Evolutionary conservation across 2,888 invertebrate genomes (phyloP).

Genomic region (Rotaria socialis): DNA sequence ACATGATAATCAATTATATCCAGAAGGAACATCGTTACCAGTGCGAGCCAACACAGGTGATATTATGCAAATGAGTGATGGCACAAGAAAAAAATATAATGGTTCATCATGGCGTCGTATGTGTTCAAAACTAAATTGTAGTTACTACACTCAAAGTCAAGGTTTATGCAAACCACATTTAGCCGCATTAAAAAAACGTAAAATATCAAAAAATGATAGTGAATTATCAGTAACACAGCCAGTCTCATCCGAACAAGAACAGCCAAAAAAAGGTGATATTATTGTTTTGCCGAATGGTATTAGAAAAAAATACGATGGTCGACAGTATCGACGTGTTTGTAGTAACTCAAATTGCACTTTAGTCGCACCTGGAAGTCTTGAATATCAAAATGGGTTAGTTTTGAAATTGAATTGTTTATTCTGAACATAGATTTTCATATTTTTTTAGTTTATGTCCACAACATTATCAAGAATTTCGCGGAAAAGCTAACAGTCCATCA

Average conservation of each 20-base stretch:
- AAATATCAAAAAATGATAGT: background rate
- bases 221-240: background rate
- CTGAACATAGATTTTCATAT: too few relatives aligned
- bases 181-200: background rate
- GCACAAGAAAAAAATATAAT: constrained; percentile 25
- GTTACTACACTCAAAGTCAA: constrained; percentile 20
- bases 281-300: constrained; percentile 6
- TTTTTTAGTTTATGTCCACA: background rate
- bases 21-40: background rate
- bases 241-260: background rate
- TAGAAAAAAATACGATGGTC: constrained; percentile 25
- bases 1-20: background rate
- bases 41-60: background rate
- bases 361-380: background rate
- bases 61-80: constrained; percentile 25
- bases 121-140: background rate
- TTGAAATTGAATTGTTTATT: too few relatives aligned
- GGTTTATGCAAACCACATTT: constrained; percentile 32
- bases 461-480: background rate
- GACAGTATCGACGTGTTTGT: constrained; percentile 26
- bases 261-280: constrained; percentile 25
- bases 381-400: constrained; percentile 17
- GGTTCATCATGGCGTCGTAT: constrained; percentile 3
- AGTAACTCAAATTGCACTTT: background rate
- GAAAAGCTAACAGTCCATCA: background rate